Conservation (phyloP, 2,888 invertebrate species). For the Microctonus hyperodae region DNA sequence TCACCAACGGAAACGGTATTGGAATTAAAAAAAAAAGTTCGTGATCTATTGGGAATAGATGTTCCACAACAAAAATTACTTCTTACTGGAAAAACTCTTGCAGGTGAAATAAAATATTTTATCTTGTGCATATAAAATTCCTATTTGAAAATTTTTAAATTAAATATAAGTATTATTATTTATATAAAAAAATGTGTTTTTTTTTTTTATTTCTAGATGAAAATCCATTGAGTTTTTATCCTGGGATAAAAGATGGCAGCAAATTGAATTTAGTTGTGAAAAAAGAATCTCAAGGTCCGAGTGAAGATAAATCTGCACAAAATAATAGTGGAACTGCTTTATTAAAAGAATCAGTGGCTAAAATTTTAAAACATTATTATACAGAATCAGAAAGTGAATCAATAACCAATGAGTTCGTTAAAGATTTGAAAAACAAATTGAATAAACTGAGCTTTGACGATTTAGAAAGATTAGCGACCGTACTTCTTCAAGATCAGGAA, state of each 20-base stretch:
- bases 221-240: slow-evolving; percentile 73
- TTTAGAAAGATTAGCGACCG: slow-evolving; percentile 68
- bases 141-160: too few relatives aligned
- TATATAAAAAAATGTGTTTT: slow-evolving; percentile 7
- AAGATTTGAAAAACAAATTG: slow-evolving; percentile 66
- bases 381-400: slow-evolving; percentile 71
- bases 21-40: slow-evolving; percentile 75
- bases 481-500: slow-evolving; percentile 74
- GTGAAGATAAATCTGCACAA: slow-evolving; percentile 42
- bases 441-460: slow-evolving; percentile 69
- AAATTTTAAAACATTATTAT: slow-evolving; percentile 70
- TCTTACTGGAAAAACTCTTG: slow-evolving; percentile 73
- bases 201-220: slow-evolving; percentile 66
- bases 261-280: slow-evolving; percentile 77
- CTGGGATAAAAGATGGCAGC: slow-evolving; percentile 76
- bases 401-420: slow-evolving; percentile 69
- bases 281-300: slow-evolving; percentile 61
- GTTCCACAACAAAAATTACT: slow-evolving; percentile 75
- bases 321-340: slow-evolving; percentile 58
- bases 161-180: background rate
- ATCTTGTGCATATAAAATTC: too few relatives aligned
- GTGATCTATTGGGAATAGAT: slow-evolving; percentile 71
- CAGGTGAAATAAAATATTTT: slow-evolving; percentile 53
- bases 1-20: slow-evolving; percentile 66
- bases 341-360: slow-evolving; percentile 68